Evolutionary conservation across 2,888 invertebrate species (phyloP).

Genomic region (Tiliacea aurago): DNA sequence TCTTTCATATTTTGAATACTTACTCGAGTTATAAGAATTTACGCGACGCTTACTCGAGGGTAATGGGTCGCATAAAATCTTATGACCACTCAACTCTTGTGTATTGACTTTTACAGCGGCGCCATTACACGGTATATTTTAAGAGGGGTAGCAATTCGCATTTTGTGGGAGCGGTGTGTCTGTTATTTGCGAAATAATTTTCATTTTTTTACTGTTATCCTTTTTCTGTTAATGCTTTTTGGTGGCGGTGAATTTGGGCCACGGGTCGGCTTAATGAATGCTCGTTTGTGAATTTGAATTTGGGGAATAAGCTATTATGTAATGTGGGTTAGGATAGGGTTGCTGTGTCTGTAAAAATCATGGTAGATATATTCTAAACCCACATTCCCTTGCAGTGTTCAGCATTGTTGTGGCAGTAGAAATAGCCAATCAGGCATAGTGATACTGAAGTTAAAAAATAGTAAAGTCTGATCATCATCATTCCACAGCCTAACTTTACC

Average conservation of each 20-base stretch:
- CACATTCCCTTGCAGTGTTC: too few species aligned
- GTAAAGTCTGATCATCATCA: background rate
- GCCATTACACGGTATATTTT: conserved; percentile 70
- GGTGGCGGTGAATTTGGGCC: conserved; percentile 29
- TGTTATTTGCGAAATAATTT: conserved; percentile 64
- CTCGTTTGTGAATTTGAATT: conserved; percentile 39
- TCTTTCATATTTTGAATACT: conserved; percentile 89
- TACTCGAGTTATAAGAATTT: conserved; percentile 90
- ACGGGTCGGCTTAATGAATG: conserved; percentile 28
- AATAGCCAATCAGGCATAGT: too few species aligned
- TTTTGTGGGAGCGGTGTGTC: conserved; percentile 63
- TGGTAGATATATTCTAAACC: background rate
- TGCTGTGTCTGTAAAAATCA: background rate
- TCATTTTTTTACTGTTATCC: conserved; percentile 57
- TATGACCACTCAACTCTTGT: conserved; percentile 87
- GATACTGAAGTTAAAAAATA: too few species aligned
- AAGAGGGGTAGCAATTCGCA: conserved; percentile 72
- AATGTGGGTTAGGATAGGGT: conserved; percentile 1
- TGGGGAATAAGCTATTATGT: conserved; percentile 34
- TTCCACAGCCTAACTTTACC: background rate
- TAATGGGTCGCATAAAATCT: conserved; percentile 89
- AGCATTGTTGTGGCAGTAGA: background rate
- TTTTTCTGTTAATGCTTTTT: conserved; percentile 59
- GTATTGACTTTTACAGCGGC: conserved; percentile 86
- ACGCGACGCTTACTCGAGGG: conserved; percentile 86